Evolutionary conservation across 1,140 invertebrate species (phyloP).

Genomic region (Drosophila erecta): DNA sequence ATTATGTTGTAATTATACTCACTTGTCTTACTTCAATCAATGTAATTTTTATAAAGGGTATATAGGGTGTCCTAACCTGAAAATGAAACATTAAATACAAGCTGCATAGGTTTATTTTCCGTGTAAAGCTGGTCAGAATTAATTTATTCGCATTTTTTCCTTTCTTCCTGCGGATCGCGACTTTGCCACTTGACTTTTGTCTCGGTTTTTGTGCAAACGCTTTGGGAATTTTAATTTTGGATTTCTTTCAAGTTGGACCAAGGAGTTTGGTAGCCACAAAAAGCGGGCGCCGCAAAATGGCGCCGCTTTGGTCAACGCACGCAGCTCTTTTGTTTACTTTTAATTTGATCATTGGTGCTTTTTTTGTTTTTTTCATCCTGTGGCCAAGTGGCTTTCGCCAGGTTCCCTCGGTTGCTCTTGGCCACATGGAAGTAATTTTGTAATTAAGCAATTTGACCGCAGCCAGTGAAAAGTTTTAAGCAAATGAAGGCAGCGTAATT

Average conservation of each 20-base stretch:
- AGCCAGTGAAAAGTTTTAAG: constrained; percentile 69
- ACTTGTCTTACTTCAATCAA: too few relatives aligned
- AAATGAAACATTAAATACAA: too few relatives aligned
- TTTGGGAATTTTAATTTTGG: constrained; percentile 82
- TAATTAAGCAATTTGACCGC: constrained; percentile 82
- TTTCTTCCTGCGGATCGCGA: constrained; percentile 40
- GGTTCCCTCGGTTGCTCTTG: constrained; percentile 20
- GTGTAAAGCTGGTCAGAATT: constrained; percentile 66
- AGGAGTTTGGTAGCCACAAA: constrained; percentile 34
- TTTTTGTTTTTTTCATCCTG: background rate
- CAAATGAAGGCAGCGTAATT: constrained; percentile 78
- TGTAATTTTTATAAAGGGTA: too few relatives aligned
- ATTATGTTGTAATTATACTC: too few relatives aligned
- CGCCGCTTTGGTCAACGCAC: constrained; percentile 76
- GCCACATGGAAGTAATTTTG: constrained; percentile 70
- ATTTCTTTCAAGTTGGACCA: constrained; percentile 58
- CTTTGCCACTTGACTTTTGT: constrained; percentile 72
- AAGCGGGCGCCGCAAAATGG: constrained; percentile 66
- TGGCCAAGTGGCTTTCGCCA: constrained; percentile 44
- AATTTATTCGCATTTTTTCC: constrained; percentile 73
- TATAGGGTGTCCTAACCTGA: too few relatives aligned
- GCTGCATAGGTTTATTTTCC: background rate
- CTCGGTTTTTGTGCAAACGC: constrained; percentile 56
- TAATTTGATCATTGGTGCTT: constrained; percentile 68
- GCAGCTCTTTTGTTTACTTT: constrained; percentile 80